These are phyloP conservation scores for Solen grandis DNA, from an alignment of 1,140 invertebrate species.

Conservation along the genomic window DNA sequence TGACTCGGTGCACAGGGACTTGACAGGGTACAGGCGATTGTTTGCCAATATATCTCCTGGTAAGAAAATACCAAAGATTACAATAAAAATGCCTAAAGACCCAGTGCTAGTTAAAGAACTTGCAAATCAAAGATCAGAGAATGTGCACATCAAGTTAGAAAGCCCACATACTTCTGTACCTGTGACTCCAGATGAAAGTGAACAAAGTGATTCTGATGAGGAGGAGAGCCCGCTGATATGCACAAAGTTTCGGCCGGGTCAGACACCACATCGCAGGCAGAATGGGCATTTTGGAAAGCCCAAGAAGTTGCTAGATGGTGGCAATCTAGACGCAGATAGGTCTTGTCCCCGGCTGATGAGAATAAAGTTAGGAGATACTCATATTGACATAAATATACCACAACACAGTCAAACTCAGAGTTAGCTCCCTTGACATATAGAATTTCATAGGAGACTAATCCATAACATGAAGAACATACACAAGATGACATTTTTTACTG, in stretches of 20 bases:
- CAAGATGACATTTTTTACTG: too few species aligned
- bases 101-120: slow-evolving; percentile 59
- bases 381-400: slow-evolving; percentile 55
- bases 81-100: slow-evolving; percentile 62
- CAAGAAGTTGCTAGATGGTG: slow-evolving; percentile 1
- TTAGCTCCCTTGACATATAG: background rate
- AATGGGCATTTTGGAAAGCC: background rate
- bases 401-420: background rate
- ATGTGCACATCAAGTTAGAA: slow-evolving; percentile 53
- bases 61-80: slow-evolving; percentile 68
- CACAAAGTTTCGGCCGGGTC: slow-evolving; percentile 41
- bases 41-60: slow-evolving; percentile 49
- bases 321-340: background rate
- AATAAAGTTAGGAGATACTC: slow-evolving; percentile 33
- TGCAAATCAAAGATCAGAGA: slow-evolving; percentile 39
- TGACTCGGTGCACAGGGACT: slow-evolving; percentile 15
- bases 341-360: slow-evolving; percentile 47
- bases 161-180: slow-evolving; percentile 21
- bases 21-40: slow-evolving; percentile 19
- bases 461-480: too few species aligned
- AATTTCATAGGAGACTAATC: too few species aligned
- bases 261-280: background rate
- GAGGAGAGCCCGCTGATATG: slow-evolving; percentile 47
- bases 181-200: slow-evolving; percentile 27
- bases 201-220: slow-evolving; percentile 40